phyloP scores from a whole-genome alignment of 2,888 invertebrate species.

The Lepidocyrtoides sp. region DNA sequence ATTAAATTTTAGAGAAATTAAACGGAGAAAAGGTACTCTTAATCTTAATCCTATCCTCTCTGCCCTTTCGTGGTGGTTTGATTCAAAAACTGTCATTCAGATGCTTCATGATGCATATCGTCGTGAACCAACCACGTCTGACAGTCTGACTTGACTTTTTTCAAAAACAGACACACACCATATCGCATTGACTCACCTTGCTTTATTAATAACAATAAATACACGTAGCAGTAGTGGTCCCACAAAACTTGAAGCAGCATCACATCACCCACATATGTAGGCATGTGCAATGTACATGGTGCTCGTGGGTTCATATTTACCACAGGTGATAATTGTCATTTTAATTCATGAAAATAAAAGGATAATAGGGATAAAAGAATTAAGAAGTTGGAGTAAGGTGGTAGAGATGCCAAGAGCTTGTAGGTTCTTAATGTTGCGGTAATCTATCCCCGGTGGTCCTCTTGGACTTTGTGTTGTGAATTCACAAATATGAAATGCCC shows the following conservation, averaged over 20 bases:
- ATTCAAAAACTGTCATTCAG: constrained; percentile 4
- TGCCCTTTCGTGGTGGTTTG: not conserved
- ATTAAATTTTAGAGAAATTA: not conserved
- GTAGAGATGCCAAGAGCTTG: no score
- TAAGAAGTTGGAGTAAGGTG: constrained; percentile 50
- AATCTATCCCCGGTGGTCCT: constrained; percentile 19
- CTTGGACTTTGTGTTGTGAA: not conserved
- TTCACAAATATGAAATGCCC: constrained; percentile 1
- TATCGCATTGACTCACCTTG: not conserved
- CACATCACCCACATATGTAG: no score
- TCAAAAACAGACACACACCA: not conserved
- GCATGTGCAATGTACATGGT: not conserved
- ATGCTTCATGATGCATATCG: constrained; percentile 29
- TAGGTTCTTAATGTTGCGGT: constrained; percentile 10
- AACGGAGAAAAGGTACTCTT: not conserved
- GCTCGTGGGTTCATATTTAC: constrained; percentile 38
- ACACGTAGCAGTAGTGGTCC: not conserved
- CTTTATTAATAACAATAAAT: not conserved
- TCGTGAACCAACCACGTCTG: constrained; percentile 10
- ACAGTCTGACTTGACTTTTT: not conserved
- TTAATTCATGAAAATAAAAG: constrained; percentile 45
- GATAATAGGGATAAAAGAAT: constrained; percentile 45
- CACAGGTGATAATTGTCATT: constrained; percentile 72
- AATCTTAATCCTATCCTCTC: not conserved
- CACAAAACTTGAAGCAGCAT: no score